A percentile compares a stretch with the other conserved stretches of the same genome.
phyloP scores from a whole-genome alignment of 2,888 invertebrate species.

The Drosophila limbata region DNA sequence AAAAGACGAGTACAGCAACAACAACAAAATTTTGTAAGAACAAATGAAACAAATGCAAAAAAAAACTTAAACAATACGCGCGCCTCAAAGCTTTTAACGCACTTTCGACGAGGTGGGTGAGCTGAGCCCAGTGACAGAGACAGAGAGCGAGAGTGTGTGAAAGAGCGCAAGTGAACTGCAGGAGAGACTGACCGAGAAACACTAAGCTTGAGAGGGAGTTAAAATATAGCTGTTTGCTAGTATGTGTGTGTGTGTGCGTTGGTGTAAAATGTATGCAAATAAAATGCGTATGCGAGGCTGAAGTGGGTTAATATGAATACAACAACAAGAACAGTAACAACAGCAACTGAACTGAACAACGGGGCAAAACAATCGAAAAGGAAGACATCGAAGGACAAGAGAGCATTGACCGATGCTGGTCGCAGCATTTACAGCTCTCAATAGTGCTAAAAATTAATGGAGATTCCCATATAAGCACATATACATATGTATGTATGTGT shows the following conservation, averaged over 20 bases:
- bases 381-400: conserved; percentile 72
- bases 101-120: conserved; percentile 41
- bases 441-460: conserved; percentile 44
- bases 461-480: conserved; percentile 16
- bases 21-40: conserved; percentile 64
- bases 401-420: conserved; percentile 56
- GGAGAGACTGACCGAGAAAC: conserved; percentile 16
- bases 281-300: conserved; percentile 77
- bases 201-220: conserved; percentile 32
- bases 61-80: conserved; percentile 55
- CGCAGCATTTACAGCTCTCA: conserved; percentile 17
- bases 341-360: conserved; percentile 35
- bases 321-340: conserved; percentile 46
- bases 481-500: not conserved
- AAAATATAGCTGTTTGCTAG: conserved; percentile 25
- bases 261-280: conserved; percentile 73
- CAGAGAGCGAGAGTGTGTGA: conserved; percentile 19
- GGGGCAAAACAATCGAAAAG: conserved; percentile 60
- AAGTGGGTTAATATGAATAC: conserved; percentile 79
- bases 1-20: conserved; percentile 13
- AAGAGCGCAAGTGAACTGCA: conserved; percentile 12
- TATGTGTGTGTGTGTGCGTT: conserved; percentile 14
- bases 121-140: not conserved
- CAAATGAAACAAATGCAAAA: conserved; percentile 61
- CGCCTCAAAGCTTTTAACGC: conserved; percentile 68